A percentile compares a stretch with the other conserved stretches of the same genome.
These are phyloP conservation scores for Tethea ocularis DNA, from an alignment of 2,888 invertebrate species.

Conservation along the genomic window DNA sequence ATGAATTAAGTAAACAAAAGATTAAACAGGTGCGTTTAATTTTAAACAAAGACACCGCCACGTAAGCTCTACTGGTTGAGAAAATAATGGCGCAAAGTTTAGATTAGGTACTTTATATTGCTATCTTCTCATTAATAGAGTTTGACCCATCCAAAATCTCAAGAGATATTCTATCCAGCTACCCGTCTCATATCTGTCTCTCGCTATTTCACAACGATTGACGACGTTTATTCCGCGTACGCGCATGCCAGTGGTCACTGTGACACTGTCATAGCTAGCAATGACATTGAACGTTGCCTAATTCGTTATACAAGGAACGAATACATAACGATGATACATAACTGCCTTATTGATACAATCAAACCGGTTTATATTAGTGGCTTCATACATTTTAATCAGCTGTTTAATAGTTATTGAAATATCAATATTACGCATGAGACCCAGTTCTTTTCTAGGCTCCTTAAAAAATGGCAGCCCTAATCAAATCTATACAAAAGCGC, in stretches of 20 bases:
- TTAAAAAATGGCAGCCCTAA: neutral
- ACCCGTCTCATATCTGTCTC: neutral
- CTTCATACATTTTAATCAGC: neutral
- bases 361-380: neutral
- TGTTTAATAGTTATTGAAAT: neutral
- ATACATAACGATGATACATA: constrained; percentile 25
- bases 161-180: neutral
- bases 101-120: too few species aligned
- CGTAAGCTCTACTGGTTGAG: too few species aligned
- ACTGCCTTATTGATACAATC: constrained; percentile 1
- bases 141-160: neutral
- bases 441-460: too few species aligned
- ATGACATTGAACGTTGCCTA: constrained; percentile 58
- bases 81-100: too few species aligned
- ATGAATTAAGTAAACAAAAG: too few species aligned
- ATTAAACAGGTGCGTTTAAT: too few species aligned
- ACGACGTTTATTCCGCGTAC: constrained; percentile 23
- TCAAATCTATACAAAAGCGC: neutral
- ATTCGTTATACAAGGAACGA: constrained; percentile 41
- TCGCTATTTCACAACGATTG: neutral
- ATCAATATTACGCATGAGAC: too few species aligned
- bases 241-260: constrained; percentile 28
- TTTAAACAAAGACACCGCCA: too few species aligned
- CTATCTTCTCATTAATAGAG: neutral
- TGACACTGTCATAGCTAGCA: constrained; percentile 24